A percentile compares a stretch with the other conserved stretches of the same genome.
Evolutionary conservation across 1,140 invertebrate species (phyloP).

Genomic region (Solenopsis invicta): DNA sequence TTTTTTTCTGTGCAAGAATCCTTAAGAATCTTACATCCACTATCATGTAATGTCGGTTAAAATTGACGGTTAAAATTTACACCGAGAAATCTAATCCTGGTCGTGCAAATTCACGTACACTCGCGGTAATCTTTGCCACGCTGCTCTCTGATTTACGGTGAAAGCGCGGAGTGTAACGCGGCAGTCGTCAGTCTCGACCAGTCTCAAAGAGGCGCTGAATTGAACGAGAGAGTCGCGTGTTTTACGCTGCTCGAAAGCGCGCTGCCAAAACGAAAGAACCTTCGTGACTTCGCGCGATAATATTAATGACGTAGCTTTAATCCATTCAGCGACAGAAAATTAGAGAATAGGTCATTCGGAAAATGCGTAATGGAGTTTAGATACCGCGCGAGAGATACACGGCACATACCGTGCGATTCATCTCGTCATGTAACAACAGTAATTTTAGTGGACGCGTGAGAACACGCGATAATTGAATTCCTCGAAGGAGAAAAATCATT

Average conservation of each 20-base stretch:
- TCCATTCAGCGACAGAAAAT: constrained; percentile 50
- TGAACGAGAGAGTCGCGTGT: neutral
- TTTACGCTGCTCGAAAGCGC: constrained; percentile 2
- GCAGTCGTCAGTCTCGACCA: neutral
- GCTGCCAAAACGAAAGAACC: constrained; percentile 24
- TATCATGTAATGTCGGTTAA: neutral
- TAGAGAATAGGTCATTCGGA: constrained; percentile 41
- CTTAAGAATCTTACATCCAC: neutral
- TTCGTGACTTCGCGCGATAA: constrained; percentile 37
- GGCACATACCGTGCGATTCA: neutral
- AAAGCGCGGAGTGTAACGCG: neutral
- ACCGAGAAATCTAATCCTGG: neutral
- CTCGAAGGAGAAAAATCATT: neutral
- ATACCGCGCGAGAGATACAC: neutral
- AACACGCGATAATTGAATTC: constrained; percentile 22
- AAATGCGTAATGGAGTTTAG: neutral
- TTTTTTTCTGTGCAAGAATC: neutral
- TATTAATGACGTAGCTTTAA: constrained; percentile 38
- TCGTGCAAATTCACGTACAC: neutral
- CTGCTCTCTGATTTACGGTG: constrained; percentile 4
- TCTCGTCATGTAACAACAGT: neutral
- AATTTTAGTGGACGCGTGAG: constrained; percentile 18
- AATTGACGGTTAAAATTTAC: neutral
- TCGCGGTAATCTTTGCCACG: neutral
- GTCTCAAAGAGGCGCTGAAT: neutral